Evolutionary conservation across 1,140 invertebrate genomes (phyloP), one percentile per base, ranked within the genome.

Genomic region (Tetraneura akinire): DNA sequence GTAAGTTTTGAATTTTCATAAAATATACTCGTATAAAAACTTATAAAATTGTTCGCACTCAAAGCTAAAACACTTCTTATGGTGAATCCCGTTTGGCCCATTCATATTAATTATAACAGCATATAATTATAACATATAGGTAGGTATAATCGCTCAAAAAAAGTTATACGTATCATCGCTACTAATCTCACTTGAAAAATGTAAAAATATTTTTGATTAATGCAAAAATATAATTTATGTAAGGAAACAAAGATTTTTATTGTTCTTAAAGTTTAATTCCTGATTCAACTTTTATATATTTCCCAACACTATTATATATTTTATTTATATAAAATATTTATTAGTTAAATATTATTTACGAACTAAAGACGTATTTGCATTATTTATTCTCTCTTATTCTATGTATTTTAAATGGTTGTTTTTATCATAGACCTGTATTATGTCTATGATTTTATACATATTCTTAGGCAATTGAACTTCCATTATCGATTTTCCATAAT

Each of bases 131-230:
- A n/a, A n/a, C n/a, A 37, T 37, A 37, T 37, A 37, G 32, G 32
- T 37, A n/a, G n/a, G n/a, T n/a, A n/a, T n/a, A 64, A 37, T 37
- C 18, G 10, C 18, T n/a, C 32, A 64, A 37, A 64, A 64, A 37
- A n/a, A 64, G 29, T 37, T 64, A 64, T 37, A 64, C 9, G 32
- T 64, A 18, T 42, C 18, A 42, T 21, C 32, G 3, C 1, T 37
- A 64, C 32, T 13, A n/a, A 37, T 64, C 62, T 21, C 62, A 64
- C 2, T 42, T 42, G 62, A 42, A 42, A 64, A 64, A 42, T 64
- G 18, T 64, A 64, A 64, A 64, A 64, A 37, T 42, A 64, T 64
- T 37, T 64, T 64, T 64, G 62, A 9, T 64, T n/a, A 64, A 64
- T 64, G 29, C 62, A 42, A 64, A 64, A 64, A 64, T 37, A 42